These are phyloP conservation scores for Spinus pinus DNA, from an alignment of 2,797 vertebrate genomes.

Conservation along the genomic window DNA sequence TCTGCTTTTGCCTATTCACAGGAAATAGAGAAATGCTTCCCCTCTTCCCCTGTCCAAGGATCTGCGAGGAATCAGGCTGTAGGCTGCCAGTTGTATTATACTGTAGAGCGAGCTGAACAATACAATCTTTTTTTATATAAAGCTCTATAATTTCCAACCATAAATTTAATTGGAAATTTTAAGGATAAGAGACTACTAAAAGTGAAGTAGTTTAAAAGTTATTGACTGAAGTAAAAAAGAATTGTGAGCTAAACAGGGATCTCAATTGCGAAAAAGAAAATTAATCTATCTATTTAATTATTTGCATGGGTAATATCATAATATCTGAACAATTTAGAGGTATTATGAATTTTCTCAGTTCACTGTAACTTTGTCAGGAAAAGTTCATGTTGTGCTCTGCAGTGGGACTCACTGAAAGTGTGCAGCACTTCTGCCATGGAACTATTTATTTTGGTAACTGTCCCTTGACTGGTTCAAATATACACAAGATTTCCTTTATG, in stretches of 20 bases:
- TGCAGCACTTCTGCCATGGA: not conserved
- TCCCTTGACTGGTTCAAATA: not conserved
- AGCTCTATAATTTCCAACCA: not conserved
- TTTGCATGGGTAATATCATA: not conserved
- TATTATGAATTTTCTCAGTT: not conserved
- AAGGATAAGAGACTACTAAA: not conserved
- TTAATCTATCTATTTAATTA: constrained; percentile 2
- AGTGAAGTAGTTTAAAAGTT: constrained; percentile 1
- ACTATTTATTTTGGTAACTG: not conserved
- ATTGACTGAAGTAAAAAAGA: constrained; percentile 25
- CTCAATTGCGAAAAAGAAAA: not conserved
- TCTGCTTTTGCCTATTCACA: not conserved
- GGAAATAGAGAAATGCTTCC: not conserved
- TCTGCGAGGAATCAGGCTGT: not conserved
- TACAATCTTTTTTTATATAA: not conserved
- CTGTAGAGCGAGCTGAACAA: not conserved
- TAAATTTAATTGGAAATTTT: constrained; percentile 15
- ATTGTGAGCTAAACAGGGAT: not conserved
- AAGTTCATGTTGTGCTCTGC: not conserved
- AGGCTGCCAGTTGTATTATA: not conserved
- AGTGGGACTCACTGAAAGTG: not conserved
- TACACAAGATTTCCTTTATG: not conserved
- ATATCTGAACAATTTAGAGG: not conserved
- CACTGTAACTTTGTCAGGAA: not conserved
- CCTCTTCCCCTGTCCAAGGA: not conserved